Conservation (phyloP, 2,113 vertebrate genomes). For the Onychostruthus taczanowskii region DNA sequence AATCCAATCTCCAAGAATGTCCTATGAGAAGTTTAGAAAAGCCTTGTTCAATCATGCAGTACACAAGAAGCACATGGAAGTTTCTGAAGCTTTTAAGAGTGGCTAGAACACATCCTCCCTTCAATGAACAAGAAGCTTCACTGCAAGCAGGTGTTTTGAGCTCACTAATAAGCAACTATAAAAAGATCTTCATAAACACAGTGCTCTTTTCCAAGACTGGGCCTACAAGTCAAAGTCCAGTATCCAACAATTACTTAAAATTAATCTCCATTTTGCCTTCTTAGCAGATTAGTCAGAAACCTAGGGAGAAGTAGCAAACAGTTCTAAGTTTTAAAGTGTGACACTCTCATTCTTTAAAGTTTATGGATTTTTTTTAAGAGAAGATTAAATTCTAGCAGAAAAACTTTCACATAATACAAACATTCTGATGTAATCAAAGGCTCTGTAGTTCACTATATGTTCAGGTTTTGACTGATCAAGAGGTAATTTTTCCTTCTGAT, state of each 20-base stretch:
- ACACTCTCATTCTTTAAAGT: background rate
- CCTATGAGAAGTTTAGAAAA: background rate
- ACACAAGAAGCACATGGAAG: background rate
- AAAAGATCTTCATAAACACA: background rate
- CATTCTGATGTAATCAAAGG: background rate
- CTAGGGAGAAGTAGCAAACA: background rate
- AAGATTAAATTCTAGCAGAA: background rate
- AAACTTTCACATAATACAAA: background rate
- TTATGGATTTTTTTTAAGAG: background rate
- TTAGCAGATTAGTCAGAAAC: constrained; percentile 10
- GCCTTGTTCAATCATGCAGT: background rate
- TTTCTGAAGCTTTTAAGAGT: background rate
- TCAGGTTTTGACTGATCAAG: background rate
- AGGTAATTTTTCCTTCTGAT: background rate
- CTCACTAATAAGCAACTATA: constrained; percentile 20
- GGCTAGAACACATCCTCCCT: background rate
- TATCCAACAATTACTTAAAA: constrained; percentile 15
- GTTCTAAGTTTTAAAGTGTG: background rate
- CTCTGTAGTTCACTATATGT: background rate
- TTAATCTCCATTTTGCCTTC: background rate
- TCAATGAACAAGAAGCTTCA: background rate
- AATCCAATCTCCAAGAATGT: background rate
- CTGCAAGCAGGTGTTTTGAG: background rate
- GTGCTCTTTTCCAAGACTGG: background rate
- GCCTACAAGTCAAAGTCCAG: background rate